Evolutionary conservation across 92 coral and sea anemone species (phyloP).

Genomic region (Phenganax stokvisi): DNA sequence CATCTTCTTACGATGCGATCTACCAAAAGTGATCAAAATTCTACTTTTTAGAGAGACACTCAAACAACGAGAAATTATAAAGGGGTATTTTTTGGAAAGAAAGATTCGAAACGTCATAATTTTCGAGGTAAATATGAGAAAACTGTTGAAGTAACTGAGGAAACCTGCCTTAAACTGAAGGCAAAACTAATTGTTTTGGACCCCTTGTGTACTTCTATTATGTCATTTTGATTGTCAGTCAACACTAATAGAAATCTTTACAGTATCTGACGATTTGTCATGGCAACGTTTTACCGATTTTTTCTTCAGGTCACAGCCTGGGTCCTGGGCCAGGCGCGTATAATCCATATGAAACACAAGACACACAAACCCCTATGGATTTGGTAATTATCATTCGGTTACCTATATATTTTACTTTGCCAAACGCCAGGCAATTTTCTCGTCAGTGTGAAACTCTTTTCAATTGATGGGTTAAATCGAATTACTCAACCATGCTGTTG

Average conservation of each 20-base stretch:
- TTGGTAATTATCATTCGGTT: conserved; percentile 46
- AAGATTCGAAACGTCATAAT: conserved; percentile 78
- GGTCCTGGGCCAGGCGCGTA: conserved; percentile 97
- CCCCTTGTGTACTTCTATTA: background rate
- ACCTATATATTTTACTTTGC: too few species aligned
- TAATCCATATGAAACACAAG: conserved; percentile 66
- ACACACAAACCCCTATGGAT: conserved; percentile 68
- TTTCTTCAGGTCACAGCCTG: background rate
- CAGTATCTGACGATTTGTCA: too few species aligned
- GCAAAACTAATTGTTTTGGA: background rate
- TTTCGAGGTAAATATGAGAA: conserved; percentile 57
- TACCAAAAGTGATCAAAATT: background rate
- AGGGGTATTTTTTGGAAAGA: conserved; percentile 84
- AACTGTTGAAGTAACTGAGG: background rate
- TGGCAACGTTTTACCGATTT: background rate
- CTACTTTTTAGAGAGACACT: conserved; percentile 54
- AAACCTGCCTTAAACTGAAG: too few species aligned
- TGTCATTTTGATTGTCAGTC: too few species aligned
- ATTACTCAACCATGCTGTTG: too few species aligned
- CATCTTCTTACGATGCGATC: background rate
- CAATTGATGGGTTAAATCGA: too few species aligned
- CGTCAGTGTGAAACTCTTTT: too few species aligned
- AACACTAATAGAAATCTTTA: too few species aligned
- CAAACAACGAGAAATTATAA: conserved; percentile 60
- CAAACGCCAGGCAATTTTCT: too few species aligned